phyloP scores from a whole-genome alignment of 2,113 vertebrate genomes.

The Chaenocephalus aceratus region DNA sequence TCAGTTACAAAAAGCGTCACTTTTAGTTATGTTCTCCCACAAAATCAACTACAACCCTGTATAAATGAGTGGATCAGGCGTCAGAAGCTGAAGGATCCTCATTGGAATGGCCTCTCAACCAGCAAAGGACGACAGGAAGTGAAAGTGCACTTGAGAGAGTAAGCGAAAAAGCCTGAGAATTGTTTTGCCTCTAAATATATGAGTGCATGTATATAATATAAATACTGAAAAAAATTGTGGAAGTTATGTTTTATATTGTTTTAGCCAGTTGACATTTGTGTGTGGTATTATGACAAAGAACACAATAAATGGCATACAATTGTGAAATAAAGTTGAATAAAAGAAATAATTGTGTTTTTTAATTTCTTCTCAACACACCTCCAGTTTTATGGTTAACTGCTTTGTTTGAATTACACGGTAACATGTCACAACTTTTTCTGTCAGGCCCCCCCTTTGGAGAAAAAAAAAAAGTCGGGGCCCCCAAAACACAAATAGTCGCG shows the following conservation, averaged over 20 bases:
- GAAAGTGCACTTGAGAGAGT: slow-evolving; percentile 68
- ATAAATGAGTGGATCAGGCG: slow-evolving; percentile 8
- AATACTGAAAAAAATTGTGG: slow-evolving; percentile 79
- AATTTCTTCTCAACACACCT: not conserved
- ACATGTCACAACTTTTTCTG: too few relatives aligned
- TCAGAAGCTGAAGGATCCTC: slow-evolving; percentile 48
- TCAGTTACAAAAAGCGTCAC: not conserved
- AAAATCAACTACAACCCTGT: not conserved
- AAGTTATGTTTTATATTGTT: slow-evolving; percentile 84
- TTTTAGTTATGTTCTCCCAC: slow-evolving; percentile 5
- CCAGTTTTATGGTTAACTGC: not conserved
- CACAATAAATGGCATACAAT: slow-evolving; percentile 76
- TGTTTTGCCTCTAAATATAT: slow-evolving; percentile 66
- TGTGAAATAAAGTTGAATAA: slow-evolving; percentile 79
- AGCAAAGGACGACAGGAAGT: slow-evolving; percentile 20
- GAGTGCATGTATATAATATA: slow-evolving; percentile 85
- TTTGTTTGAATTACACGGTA: too few relatives aligned
- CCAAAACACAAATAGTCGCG: too few relatives aligned
- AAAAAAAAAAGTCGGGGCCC: too few relatives aligned
- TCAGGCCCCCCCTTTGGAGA: too few relatives aligned
- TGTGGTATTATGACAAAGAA: slow-evolving; percentile 77
- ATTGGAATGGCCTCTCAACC: slow-evolving; percentile 63
- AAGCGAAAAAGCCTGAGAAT: slow-evolving; percentile 46
- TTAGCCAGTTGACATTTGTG: slow-evolving; percentile 82
- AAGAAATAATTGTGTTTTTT: slow-evolving; percentile 18